These are phyloP conservation scores for Haliclona indistincta DNA, from an alignment of 37 sponge, comb jelly and placozoan species.

Conservation along the genomic window DNA sequence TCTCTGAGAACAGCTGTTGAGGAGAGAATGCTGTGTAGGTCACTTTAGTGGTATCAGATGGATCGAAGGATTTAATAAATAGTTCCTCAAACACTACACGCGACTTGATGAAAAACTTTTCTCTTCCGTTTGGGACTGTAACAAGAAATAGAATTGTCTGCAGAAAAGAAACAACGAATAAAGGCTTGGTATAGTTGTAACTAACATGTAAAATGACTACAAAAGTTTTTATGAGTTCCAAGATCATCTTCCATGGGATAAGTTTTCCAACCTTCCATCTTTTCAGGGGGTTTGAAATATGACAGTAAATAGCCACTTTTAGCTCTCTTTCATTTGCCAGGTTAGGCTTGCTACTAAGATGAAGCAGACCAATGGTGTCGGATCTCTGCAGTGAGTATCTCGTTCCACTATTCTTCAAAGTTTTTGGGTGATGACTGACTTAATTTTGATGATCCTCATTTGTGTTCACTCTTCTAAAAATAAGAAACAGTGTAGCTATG, in stretches of 20 bases:
- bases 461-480: too few species aligned
- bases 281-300: constrained; percentile 59
- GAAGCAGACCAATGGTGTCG: too few species aligned
- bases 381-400: too few species aligned
- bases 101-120: constrained; percentile 34
- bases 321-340: constrained; percentile 59
- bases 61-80: constrained; percentile 9
- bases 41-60: background rate
- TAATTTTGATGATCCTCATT: too few species aligned
- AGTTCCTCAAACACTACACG: constrained; percentile 28
- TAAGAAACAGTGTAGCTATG: too few species aligned
- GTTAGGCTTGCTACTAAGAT: too few species aligned
- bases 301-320: constrained; percentile 49
- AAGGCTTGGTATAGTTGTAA: background rate
- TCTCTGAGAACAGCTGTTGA: background rate
- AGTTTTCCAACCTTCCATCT: constrained; percentile 57
- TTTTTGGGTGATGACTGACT: too few species aligned
- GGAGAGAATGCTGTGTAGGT: constrained; percentile 17
- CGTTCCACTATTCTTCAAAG: too few species aligned
- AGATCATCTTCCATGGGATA: constrained; percentile 43
- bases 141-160: constrained; percentile 28
- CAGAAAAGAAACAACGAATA: background rate
- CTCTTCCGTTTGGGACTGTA: constrained; percentile 15
- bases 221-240: constrained; percentile 53
- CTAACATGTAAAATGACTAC: constrained; percentile 39